Base-by-base conservation (phyloP, 2,888 invertebrate genomes). In the Mythimna ferrago region DNA sequence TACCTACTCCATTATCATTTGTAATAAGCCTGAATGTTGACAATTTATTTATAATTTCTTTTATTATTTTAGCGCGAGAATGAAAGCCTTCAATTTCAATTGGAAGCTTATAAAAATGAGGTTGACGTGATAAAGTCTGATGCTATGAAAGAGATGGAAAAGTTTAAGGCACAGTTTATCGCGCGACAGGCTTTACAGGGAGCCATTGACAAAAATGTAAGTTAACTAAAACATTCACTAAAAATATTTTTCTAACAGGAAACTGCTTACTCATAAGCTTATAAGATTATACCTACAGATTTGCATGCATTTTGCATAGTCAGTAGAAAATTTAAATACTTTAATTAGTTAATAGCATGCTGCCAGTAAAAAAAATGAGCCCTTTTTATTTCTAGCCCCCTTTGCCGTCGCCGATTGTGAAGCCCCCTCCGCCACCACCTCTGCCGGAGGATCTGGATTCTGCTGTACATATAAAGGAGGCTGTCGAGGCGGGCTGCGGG, bases 81-180 rank as follows among this genome's bases (percentile, higher is more conserved):
- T 91, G 99, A 99, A 88, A 98, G 98, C 84, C 96, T 99, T 48
- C 97, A 98, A 77, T 99, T 99, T 93, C 98, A 99, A 95, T 93
- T 99, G 88, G 99, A 99, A 93, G 99, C 99, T 0, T 99, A 98
- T 90, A 99, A 99, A 93, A 99, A 99, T 93, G 99, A 99, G 96
- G 98, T 99, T 66, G 98, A 98, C 87, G 97, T 99, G 54, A 97
- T 99, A 38, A 98, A 98, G 90, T 97, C 97, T 41, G 99, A 99
- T 89, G 97, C 97, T 62, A 97, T 98, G 90, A 97, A 97, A 71
- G 98, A 98, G 87, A 96, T 98, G 84, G 98, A 98, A 72, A 96
- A 95, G 76, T 97, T 98, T 76, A 98, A 98, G 91, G 98, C 98
- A 32, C 98, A 98, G 87, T 98, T 99, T 93, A 97, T 99, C 61